Base-by-base conservation (phyloP, 2,888 invertebrate species). In the Dermolepida albohirtum region DNA sequence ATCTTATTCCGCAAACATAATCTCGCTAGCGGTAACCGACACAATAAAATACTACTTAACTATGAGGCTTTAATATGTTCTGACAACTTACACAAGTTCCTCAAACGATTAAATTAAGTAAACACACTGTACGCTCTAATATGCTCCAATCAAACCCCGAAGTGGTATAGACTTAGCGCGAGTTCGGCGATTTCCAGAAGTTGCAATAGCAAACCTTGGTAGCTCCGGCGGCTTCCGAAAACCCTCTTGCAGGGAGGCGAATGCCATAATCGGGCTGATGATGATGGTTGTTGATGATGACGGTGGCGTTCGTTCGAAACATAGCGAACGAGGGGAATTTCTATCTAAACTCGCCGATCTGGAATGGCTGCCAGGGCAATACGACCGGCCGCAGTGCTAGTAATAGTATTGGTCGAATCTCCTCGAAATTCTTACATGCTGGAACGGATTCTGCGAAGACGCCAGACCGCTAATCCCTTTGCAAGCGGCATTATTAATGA, bases 401-500 rank as follows among this genome's bases (percentile, higher is more conserved):
- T 4, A 47, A 43, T 29, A 47, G 29, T 49, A 47, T 62, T 62
- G 59, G 47, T 34, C 59, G 47, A 34, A 43, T 55, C 49, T 16
- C 43, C 39, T 39, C 57, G 49, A 50, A 49, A 57, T 66, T 57
- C 57, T 59, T 59, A 57, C 66, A n/a, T 66, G 44, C 29, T 41
- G 52, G 29, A 66, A 64, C 54, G 64, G 63, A 66, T 66, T 66
- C 66, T 64, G 72, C 70, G 72, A 73, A 74, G 75, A 74, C 73
- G 74, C 73, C 47, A 72, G 74, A 75, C 76, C 76, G 74, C 76
- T 77, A 77, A 77, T 77, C 77, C 77, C 74, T 77, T 74, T 77
- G 73, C 74, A 71, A 77, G 77, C 72, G 73, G 76, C 75, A 76
- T 77, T 78, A 78, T 77, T 78, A 78, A 78, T 78, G 78, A 75